Conservation (phyloP, 2,797 vertebrate genomes). For the Enteromius anoplus region DNA sequence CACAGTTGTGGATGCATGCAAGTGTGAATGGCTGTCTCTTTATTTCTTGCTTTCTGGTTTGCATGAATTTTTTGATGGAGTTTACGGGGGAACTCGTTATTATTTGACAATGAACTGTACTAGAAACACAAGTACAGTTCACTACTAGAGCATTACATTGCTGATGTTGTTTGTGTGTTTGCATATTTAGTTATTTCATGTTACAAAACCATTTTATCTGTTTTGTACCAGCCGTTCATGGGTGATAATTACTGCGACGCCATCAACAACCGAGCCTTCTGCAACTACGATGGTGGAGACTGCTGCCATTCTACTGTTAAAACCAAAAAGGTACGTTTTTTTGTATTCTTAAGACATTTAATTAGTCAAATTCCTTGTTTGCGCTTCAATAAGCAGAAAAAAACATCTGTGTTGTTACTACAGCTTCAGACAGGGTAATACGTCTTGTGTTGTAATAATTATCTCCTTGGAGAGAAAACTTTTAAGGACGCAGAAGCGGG, state of each 20-base stretch:
- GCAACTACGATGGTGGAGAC: constrained; percentile 96
- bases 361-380: not conserved
- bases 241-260: constrained; percentile 98
- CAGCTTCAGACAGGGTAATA: constrained; percentile 18
- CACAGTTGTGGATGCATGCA: constrained; percentile 48
- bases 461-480: constrained; percentile 27
- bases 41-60: constrained; percentile 24
- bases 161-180: constrained; percentile 11
- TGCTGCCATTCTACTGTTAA: constrained; percentile 97
- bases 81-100: constrained; percentile 27
- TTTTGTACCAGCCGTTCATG: constrained; percentile 82
- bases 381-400: not conserved
- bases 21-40: constrained; percentile 54
- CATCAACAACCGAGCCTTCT: constrained; percentile 97
- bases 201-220: constrained; percentile 19
- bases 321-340: constrained; percentile 87
- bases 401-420: constrained; percentile 2
- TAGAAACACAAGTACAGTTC: constrained; percentile 11
- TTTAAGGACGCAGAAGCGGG: constrained; percentile 18
- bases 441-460: constrained; percentile 23
- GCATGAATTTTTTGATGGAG: constrained; percentile 6
- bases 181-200: not conserved
- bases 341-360: not conserved
- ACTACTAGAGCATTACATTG: not conserved
- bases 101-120: constrained; percentile 2